A percentile compares a stretch with the other conserved stretches of the same genome.
Conservation (phyloP, 2,113 vertebrate genomes). For the Labeo catla region DNA sequence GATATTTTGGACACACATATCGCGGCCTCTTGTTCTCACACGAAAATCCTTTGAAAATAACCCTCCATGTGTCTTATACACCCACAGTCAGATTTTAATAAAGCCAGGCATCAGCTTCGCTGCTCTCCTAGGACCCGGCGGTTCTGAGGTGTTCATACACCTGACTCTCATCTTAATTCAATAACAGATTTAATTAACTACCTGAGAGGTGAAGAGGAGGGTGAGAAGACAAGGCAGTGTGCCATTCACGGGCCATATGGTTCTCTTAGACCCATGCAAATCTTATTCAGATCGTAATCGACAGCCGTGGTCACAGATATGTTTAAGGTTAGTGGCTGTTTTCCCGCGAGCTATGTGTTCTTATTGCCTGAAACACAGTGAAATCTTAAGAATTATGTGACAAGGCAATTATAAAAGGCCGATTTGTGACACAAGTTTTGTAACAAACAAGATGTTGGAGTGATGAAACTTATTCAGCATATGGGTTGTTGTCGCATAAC, state of each 20-base stretch:
- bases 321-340: constrained; percentile 7
- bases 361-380: neutral
- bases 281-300: neutral
- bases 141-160: constrained; percentile 36
- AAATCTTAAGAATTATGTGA: neutral
- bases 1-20: constrained; percentile 32
- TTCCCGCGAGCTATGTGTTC: neutral
- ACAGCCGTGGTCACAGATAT: neutral
- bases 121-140: constrained; percentile 20
- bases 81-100: constrained; percentile 48
- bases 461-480: neutral
- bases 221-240: neutral
- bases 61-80: constrained; percentile 30
- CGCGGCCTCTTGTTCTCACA: constrained; percentile 25
- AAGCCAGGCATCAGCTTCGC: constrained; percentile 41
- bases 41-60: constrained; percentile 44
- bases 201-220: constrained; percentile 45
- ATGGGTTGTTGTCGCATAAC: neutral
- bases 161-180: constrained; percentile 52
- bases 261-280: constrained; percentile 17
- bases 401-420: neutral
- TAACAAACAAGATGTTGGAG: neutral
- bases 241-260: constrained; percentile 18
- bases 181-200: constrained; percentile 56
- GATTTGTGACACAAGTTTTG: neutral